phyloP scores from a whole-genome alignment of 2,888 invertebrate genomes.

The Allolobophora icterica region DNA sequence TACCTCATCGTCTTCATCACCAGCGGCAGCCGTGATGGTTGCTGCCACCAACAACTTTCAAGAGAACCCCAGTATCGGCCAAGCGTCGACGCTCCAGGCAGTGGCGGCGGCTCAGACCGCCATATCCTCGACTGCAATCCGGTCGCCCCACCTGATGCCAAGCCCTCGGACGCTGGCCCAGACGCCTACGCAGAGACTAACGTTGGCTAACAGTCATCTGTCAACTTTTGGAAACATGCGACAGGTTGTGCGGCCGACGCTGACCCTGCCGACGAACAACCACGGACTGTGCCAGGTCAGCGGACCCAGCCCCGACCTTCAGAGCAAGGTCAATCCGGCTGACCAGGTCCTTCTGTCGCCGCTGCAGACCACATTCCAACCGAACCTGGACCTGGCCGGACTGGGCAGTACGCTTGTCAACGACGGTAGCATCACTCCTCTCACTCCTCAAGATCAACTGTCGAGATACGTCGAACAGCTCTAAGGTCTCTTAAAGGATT shows the following conservation, averaged over 20 bases:
- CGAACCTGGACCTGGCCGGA: background rate
- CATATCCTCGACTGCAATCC: background rate
- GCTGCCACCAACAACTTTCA: constrained; percentile 17
- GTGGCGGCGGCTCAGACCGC: background rate
- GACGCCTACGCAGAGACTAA: background rate
- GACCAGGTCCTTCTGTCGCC: constrained; percentile 21
- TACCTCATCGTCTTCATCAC: background rate
- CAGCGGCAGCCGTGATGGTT: background rate
- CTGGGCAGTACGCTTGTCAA: constrained; percentile 71
- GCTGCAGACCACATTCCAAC: constrained; percentile 12
- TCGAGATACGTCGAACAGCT: constrained; percentile 85
- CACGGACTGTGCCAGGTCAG: background rate
- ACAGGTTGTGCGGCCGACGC: background rate
- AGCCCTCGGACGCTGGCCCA: background rate
- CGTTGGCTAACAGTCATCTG: background rate
- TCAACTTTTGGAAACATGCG: background rate
- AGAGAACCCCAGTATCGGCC: background rate
- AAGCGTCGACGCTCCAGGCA: background rate
- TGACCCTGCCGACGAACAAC: background rate
- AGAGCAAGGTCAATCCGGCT: constrained; percentile 8
- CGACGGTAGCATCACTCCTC: constrained; percentile 74
- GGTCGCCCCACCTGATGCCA: background rate
- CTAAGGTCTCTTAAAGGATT: constrained; percentile 9
- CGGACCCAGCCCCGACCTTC: background rate
- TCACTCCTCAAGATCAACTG: constrained; percentile 92